Evolutionary conservation across 2,888 invertebrate species (phyloP).

Genomic region (Syritta pipiens): DNA sequence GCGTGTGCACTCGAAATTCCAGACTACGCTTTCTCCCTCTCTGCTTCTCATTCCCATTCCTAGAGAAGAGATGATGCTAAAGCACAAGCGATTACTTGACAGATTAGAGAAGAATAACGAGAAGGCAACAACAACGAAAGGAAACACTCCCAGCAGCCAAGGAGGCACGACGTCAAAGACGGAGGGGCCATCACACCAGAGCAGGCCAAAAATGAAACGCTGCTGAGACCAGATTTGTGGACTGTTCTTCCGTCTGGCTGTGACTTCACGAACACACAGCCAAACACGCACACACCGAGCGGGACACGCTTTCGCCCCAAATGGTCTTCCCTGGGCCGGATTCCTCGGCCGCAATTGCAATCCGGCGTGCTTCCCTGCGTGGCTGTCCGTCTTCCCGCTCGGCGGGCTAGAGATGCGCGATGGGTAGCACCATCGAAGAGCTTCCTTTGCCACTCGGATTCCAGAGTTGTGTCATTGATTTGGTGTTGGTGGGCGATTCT

Average conservation of each 20-base stretch:
- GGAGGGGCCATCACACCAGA: slow-evolving; percentile 13
- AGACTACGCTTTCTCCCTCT: slow-evolving; percentile 26
- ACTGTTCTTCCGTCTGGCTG: slow-evolving; percentile 66
- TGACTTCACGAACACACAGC: slow-evolving; percentile 13
- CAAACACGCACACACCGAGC: slow-evolving; percentile 8
- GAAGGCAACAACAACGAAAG: neutral
- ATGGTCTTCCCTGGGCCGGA: slow-evolving; percentile 58
- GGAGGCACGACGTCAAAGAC: neutral
- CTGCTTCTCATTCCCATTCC: neutral
- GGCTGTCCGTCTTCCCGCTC: slow-evolving; percentile 9
- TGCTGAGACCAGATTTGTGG: slow-evolving; percentile 51
- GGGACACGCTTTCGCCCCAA: slow-evolving; percentile 63
- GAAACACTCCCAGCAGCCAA: slow-evolving; percentile 38
- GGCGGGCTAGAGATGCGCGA: slow-evolving; percentile 25
- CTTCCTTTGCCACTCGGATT: slow-evolving; percentile 48
- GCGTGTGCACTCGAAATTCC: slow-evolving; percentile 47
- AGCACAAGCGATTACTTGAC: slow-evolving; percentile 55
- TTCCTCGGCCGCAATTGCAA: slow-evolving; percentile 48
- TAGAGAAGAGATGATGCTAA: slow-evolving; percentile 45
- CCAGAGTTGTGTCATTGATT: slow-evolving; percentile 59
- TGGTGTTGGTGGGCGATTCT: slow-evolving; percentile 62
- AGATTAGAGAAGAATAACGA: slow-evolving; percentile 52
- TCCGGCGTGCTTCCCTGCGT: slow-evolving; percentile 44
- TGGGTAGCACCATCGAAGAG: slow-evolving; percentile 44
- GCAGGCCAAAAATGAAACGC: slow-evolving; percentile 51